Evolutionary conservation across 2,113 vertebrate genomes (phyloP).

Genomic region (Gymnarchus niloticus): DNA sequence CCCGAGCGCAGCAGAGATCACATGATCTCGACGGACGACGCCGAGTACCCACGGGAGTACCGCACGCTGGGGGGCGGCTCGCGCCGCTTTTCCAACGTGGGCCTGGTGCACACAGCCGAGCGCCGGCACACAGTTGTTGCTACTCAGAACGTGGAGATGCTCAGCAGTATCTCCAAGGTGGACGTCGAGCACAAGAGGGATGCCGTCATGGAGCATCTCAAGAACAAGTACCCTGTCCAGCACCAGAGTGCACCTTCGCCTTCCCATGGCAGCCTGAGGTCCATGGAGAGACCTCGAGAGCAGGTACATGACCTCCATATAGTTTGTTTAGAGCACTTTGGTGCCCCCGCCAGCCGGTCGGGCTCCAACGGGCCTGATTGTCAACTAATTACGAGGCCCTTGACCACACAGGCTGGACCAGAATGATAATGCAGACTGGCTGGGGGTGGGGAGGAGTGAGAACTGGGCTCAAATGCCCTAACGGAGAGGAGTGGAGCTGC

Average conservation of each 20-base stretch:
- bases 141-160: conserved; percentile 91
- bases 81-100: conserved; percentile 96
- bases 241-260: conserved; percentile 64
- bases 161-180: conserved; percentile 89
- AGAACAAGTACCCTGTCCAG: conserved; percentile 94
- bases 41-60: conserved; percentile 94
- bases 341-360: not conserved
- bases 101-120: conserved; percentile 93
- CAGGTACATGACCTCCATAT: conserved; percentile 71
- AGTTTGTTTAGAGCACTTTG: too few relatives aligned
- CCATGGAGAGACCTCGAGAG: conserved; percentile 77
- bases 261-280: conserved; percentile 69
- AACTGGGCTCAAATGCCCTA: not conserved
- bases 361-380: not conserved
- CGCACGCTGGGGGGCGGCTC: conserved; percentile 84
- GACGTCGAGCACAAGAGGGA: conserved; percentile 93
- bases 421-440: not conserved
- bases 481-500: not conserved
- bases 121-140: conserved; percentile 92
- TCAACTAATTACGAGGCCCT: conserved; percentile 4
- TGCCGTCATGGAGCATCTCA: conserved; percentile 95
- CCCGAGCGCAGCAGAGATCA: conserved; percentile 85
- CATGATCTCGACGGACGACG: conserved; percentile 97
- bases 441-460: not conserved
- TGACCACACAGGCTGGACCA: not conserved